Percentiles rank a stretch among this genome's conserved stretches.
These are phyloP conservation scores for Coreoperca whiteheadi DNA, from an alignment of 2,113 vertebrate genomes.

Conservation along the genomic window DNA sequence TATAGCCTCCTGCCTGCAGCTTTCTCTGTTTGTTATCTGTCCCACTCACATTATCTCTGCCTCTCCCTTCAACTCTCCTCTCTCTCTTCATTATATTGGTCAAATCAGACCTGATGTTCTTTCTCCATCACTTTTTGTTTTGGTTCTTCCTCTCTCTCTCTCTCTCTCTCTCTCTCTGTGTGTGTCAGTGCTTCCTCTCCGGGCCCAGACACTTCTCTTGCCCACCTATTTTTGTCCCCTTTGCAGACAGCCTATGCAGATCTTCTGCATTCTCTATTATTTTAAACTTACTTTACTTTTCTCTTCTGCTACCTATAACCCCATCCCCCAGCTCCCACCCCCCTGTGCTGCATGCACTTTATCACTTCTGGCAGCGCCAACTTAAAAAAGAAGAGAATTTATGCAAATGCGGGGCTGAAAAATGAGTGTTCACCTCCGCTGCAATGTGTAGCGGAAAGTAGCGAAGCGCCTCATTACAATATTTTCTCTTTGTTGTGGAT, in stretches of 20 bases:
- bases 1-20: slow-evolving; percentile 70
- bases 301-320: slow-evolving; percentile 28
- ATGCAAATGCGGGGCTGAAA: slow-evolving; percentile 83
- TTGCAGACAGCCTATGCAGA: slow-evolving; percentile 29
- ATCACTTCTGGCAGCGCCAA: slow-evolving; percentile 81
- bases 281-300: slow-evolving; percentile 49
- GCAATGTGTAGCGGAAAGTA: slow-evolving; percentile 67
- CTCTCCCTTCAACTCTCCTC: slow-evolving; percentile 50
- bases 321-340: not conserved
- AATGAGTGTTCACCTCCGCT: slow-evolving; percentile 76
- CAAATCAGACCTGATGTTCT: slow-evolving; percentile 71
- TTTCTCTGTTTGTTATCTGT: slow-evolving; percentile 73
- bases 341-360: slow-evolving; percentile 70
- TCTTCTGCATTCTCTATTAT: slow-evolving; percentile 32
- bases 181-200: slow-evolving; percentile 7
- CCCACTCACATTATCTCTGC: slow-evolving; percentile 72
- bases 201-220: slow-evolving; percentile 22
- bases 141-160: not conserved
- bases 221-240: slow-evolving; percentile 36
- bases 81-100: slow-evolving; percentile 70
- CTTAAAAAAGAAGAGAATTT: slow-evolving; percentile 81
- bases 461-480: slow-evolving; percentile 79
- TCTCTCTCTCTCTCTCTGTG: not conserved
- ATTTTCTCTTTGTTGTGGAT: slow-evolving; percentile 82
- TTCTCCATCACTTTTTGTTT: slow-evolving; percentile 48